Evolutionary conservation across 2,888 invertebrate species (phyloP), one percentile per base, ranked within the genome.

Genomic region (Plebejus argus): DNA sequence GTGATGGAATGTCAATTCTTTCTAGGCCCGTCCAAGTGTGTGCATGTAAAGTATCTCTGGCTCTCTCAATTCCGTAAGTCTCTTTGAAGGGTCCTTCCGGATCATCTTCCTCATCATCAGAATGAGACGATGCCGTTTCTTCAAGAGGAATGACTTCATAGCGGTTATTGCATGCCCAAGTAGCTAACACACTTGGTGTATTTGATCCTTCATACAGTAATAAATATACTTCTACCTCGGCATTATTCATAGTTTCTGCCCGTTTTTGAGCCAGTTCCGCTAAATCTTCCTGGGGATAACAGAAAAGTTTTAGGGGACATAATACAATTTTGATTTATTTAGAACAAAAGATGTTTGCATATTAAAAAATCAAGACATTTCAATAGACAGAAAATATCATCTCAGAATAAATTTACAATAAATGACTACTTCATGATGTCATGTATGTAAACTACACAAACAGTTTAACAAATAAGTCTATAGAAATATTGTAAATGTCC

Each of bases 11-110:
- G 18, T 53, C 53, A 28, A 53, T 18, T 49, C 53, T 74, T 53
- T 74, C 49, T 28, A 74, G 53, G 23, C 74, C 74, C 7, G 49
- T 74, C 74, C 74, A 74, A 18, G 74, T 74, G 74, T 74, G 74
- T 8, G 74, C 74, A 8, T 74, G 74, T 20, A 74, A 49, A 7
- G 74, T 49, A 4, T 74, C 74, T 2, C 74, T 49, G 6, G 53
- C 74, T 3, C 74, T 74, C 28, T 74, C 74, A 0, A 74, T 74
- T 7, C 74, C 74, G 39, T 74, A 74, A 28, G 74, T 74, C 23
- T 74, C 74, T 28, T 74, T 74, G 45, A 74, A 74, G 15, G 74
- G 74, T 28, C 74, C 74, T 23, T 74, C 23, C 18, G 10, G 8
- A 23, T 74, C 28, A 33, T 74, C 74, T 18, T 15, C 28, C 28